phyloP scores from a whole-genome alignment of 2,113 vertebrate species.

The Emydocephalus ijimae region DNA sequence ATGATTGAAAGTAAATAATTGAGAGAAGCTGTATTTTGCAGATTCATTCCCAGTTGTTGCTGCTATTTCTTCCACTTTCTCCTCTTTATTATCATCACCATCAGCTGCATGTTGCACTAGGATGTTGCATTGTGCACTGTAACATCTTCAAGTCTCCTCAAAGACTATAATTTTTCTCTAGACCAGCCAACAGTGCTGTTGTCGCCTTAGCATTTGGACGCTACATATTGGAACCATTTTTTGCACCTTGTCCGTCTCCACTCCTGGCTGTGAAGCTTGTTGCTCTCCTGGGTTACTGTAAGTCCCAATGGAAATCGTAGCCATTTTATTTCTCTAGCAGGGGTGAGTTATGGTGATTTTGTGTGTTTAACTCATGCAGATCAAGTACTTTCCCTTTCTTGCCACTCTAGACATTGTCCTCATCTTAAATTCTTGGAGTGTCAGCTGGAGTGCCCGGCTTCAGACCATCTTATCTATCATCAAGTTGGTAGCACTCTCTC shows the following conservation, averaged over 20 bases:
- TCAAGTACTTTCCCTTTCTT: constrained; percentile 4
- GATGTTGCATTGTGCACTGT: background rate
- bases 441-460: constrained; percentile 75
- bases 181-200: constrained; percentile 79
- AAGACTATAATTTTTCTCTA: constrained; percentile 34
- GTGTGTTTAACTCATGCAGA: background rate
- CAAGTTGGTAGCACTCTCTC: constrained; percentile 77
- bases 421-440: constrained; percentile 84
- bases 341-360: background rate
- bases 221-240: constrained; percentile 83
- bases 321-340: background rate
- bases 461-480: constrained; percentile 76
- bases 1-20: background rate
- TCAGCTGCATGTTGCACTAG: background rate
- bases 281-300: constrained; percentile 79
- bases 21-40: background rate
- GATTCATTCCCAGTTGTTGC: background rate
- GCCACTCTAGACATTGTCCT: constrained; percentile 72
- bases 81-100: background rate
- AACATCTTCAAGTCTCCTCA: background rate
- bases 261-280: constrained; percentile 71
- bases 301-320: constrained; percentile 59
- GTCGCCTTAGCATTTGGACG: constrained; percentile 82
- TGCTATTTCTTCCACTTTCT: background rate
- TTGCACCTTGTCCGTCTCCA: constrained; percentile 78